A percentile compares a stretch with the other conserved stretches of the same genome.
These are phyloP conservation scores for Pseudomyrmex gracilis DNA, from an alignment of 1,140 invertebrate genomes.

Conservation along the genomic window DNA sequence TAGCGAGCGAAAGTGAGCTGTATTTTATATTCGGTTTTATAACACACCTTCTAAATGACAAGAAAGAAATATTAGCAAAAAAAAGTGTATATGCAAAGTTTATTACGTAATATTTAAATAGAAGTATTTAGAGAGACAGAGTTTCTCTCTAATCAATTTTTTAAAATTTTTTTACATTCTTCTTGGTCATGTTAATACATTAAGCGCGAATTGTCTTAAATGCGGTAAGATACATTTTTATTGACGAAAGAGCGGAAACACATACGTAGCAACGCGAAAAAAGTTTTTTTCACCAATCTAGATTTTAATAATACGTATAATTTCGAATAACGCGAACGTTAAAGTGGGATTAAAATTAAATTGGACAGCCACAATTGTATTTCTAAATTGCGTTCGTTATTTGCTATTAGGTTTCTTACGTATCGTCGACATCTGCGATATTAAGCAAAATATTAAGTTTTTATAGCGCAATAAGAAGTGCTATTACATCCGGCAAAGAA, in stretches of 20 bases:
- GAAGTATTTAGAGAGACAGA: no score
- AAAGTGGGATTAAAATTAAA: conserved; percentile 47
- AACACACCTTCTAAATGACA: neutral
- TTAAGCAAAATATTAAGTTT: conserved; percentile 60
- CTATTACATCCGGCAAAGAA: conserved; percentile 51
- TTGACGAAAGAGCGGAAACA: neutral
- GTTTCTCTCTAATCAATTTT: no score
- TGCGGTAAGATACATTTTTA: neutral
- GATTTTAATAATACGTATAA: conserved; percentile 37
- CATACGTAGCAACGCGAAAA: neutral
- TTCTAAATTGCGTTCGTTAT: conserved; percentile 56
- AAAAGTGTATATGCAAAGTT: no score
- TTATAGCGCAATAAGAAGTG: conserved; percentile 42
- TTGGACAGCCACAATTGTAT: conserved; percentile 7
- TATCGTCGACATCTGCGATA: conserved; percentile 53
- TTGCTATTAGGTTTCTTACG: conserved; percentile 50
- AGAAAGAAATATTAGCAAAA: no score
- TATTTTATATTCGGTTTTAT: conserved; percentile 9
- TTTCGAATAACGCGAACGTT: conserved; percentile 33
- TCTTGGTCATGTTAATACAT: neutral
- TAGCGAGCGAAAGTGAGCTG: conserved; percentile 18
- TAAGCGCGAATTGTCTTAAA: neutral
- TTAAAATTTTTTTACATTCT: neutral
- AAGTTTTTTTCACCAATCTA: conserved; percentile 24
- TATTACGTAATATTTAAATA: no score